These are phyloP conservation scores for Gallinago nigripennis DNA, from an alignment of 2,797 vertebrate genomes.

Conservation along the genomic window DNA sequence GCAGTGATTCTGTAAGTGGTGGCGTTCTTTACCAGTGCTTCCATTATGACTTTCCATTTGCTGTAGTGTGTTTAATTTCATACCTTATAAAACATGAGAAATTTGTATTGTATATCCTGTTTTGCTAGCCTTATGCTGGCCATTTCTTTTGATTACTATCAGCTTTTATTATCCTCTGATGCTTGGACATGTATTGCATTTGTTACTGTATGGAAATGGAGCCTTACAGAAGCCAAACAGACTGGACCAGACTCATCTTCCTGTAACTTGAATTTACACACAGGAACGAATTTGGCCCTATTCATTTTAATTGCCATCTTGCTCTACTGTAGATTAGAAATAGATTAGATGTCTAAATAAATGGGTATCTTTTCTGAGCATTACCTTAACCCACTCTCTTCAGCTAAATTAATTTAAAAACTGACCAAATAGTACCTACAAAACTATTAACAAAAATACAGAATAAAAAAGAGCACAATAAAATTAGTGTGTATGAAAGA, in stretches of 20 bases:
- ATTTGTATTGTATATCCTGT: slow-evolving; percentile 62
- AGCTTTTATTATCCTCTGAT: slow-evolving; percentile 67
- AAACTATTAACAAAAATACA: not conserved
- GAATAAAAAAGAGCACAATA: not conserved
- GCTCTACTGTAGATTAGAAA: not conserved
- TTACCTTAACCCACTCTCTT: slow-evolving; percentile 46
- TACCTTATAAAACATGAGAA: slow-evolving; percentile 77
- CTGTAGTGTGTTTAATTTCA: slow-evolving; percentile 72
- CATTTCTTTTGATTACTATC: slow-evolving; percentile 68
- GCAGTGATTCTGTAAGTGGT: slow-evolving; percentile 29
- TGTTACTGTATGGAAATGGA: slow-evolving; percentile 77
- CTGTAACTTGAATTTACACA: slow-evolving; percentile 20
- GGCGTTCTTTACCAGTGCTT: slow-evolving; percentile 46
- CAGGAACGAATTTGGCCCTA: not conserved
- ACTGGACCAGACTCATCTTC: not conserved
- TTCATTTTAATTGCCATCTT: slow-evolving; percentile 18
- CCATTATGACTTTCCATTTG: slow-evolving; percentile 63
- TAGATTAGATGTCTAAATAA: not conserved
- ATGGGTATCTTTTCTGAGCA: not conserved
- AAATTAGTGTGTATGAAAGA: not conserved
- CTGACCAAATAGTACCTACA: slow-evolving; percentile 38
- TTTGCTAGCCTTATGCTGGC: slow-evolving; percentile 64
- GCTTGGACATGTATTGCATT: slow-evolving; percentile 53
- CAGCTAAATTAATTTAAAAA: slow-evolving; percentile 67
- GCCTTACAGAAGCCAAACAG: slow-evolving; percentile 73